Evolutionary conservation across 1,140 invertebrate species (phyloP), one percentile per base, ranked within the genome.

Genomic region (Drosophila biarmipes): DNA sequence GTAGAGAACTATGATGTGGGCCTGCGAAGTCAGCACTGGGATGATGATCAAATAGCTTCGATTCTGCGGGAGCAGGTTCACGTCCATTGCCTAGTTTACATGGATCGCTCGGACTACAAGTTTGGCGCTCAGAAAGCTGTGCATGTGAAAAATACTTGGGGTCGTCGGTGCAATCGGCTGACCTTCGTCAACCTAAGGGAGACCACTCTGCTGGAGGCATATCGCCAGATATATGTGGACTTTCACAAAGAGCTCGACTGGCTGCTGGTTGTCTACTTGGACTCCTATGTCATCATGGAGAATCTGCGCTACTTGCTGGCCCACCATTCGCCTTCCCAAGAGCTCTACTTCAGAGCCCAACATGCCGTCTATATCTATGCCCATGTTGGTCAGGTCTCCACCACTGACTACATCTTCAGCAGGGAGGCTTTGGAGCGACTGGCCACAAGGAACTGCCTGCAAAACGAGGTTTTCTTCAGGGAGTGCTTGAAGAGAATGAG

Each of bases 71-170:
- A 17, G 96, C 98, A 93, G 92, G 93, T 0, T 89, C 97, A 31
- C 95, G 96, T 19, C 93, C 97, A 54, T 98, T 99, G 92, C 96
- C 38, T 86, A 31, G 59, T 86, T 38, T 69, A 69, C 31, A 12
- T 69, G 34, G 49, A 69, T 24, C 48, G 31, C 0, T 34, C 98
- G 91, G 97, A 87, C 24, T 51, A 38, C 14, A 24, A 34, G 2
- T 43, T 51, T 0, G 80, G 78, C 21, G 29, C 17, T 67, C 96
- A 94, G 52, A 98, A 98, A 91, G 97, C 98, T 0, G 93, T 93
- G 27, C 97, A 98, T 80, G 97, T 99, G 0, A 97, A 97, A 90
- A 95, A 95, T 0, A 99, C 98, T 0, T 99, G 98, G 98, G 98
- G 96, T 0, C 95, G 95, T 82, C 93, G 98, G 17, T 99, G 98